Evolutionary conservation across 2,888 invertebrate genomes (phyloP).

Genomic region (Oscheius sp.): DNA sequence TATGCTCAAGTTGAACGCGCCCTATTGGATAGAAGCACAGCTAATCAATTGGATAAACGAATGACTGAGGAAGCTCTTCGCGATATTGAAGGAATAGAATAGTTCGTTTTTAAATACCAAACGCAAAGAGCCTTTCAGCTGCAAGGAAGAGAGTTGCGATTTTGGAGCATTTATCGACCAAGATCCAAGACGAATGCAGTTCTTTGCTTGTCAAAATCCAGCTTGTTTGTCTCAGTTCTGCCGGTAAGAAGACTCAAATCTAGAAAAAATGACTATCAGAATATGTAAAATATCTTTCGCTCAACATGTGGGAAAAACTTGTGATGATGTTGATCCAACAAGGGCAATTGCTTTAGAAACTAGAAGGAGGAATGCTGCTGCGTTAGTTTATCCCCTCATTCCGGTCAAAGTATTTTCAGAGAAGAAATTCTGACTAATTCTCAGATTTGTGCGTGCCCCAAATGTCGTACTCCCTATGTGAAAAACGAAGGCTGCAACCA

Average conservation of each 20-base stretch:
- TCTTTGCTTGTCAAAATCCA: conserved; percentile 11
- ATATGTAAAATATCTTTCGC: conserved; percentile 4
- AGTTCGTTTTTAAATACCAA: neutral
- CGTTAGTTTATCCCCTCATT: too few relatives aligned
- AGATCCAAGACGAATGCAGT: conserved; percentile 8
- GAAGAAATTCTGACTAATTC: neutral
- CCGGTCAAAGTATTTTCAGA: neutral
- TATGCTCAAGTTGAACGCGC: too few relatives aligned
- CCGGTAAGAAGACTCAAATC: neutral
- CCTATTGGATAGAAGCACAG: too few relatives aligned
- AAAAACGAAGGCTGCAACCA: conserved; percentile 5
- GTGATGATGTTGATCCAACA: conserved; percentile 16
- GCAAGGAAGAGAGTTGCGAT: conserved; percentile 10
- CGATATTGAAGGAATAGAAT: too few relatives aligned
- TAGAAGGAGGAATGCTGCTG: too few relatives aligned
- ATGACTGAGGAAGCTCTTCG: too few relatives aligned
- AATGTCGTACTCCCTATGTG: neutral
- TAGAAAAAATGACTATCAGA: neutral
- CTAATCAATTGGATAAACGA: too few relatives aligned
- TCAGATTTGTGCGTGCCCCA: conserved; percentile 1
- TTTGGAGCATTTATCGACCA: conserved; percentile 3
- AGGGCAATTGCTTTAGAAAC: too few relatives aligned
- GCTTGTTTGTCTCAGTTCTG: conserved; percentile 21
- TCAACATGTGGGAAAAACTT: conserved; percentile 12
- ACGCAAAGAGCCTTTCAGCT: neutral